These are phyloP conservation scores for Spinibarbus caldwelli DNA, from an alignment of 2,797 vertebrate species.

Conservation along the genomic window DNA sequence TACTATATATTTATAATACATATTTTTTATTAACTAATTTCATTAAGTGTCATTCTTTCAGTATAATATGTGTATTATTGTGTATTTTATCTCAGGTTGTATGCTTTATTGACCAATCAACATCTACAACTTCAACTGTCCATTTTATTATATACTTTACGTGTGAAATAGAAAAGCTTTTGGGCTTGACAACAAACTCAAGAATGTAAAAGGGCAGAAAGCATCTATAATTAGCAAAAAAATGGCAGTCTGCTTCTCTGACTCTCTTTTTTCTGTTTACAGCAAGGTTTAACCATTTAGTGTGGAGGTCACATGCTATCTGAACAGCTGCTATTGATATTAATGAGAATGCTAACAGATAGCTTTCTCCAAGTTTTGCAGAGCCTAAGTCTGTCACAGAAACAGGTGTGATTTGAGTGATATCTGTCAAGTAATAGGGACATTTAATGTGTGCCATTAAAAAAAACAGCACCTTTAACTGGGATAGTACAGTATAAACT, in stretches of 20 bases:
- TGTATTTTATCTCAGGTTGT: not conserved
- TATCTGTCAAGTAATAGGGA: not conserved
- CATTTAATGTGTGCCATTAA: not conserved
- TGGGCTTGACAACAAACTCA: not conserved
- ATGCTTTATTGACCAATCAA: not conserved
- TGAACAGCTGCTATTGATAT: not conserved
- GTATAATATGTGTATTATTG: not conserved
- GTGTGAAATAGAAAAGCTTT: not conserved
- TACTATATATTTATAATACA: not conserved
- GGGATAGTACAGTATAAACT: constrained; percentile 17
- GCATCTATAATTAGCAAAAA: not conserved
- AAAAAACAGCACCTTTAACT: constrained; percentile 1
- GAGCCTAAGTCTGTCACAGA: not conserved
- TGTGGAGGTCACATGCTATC: not conserved
- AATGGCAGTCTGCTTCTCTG: not conserved
- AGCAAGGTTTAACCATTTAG: not conserved
- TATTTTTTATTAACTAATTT: not conserved
- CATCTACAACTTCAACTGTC: not conserved
- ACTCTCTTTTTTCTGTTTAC: no score
- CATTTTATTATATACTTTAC: not conserved
- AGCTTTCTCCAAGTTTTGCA: not conserved
- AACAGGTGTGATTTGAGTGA: not conserved
- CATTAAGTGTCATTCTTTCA: not conserved
- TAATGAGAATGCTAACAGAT: not conserved
- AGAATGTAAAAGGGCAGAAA: not conserved